Percentiles rank a stretch among this genome's conserved stretches.
Evolutionary conservation across 2,113 vertebrate genomes (phyloP).

Genomic region (Pionites leucogaster): DNA sequence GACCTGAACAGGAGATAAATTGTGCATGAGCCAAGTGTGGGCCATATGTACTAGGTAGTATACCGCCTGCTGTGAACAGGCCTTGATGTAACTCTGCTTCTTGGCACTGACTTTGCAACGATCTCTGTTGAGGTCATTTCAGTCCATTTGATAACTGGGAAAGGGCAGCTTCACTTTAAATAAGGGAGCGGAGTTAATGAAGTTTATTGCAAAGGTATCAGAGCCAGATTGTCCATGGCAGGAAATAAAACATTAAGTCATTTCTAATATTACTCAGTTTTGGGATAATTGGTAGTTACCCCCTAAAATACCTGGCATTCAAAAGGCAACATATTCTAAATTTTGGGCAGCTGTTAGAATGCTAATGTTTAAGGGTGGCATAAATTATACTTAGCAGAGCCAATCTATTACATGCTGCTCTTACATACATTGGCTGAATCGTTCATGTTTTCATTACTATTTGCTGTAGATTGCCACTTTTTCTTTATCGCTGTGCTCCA

Average conservation of each 20-base stretch:
- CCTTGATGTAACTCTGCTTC: neutral
- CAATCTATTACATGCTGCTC: constrained; percentile 38
- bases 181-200: neutral
- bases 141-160: neutral
- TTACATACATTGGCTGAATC: constrained; percentile 48
- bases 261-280: constrained; percentile 19
- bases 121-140: neutral
- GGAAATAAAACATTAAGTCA: constrained; percentile 39
- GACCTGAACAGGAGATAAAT: neutral
- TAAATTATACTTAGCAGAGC: constrained; percentile 41
- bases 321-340: constrained; percentile 51
- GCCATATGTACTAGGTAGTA: neutral
- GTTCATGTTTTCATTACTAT: constrained; percentile 41
- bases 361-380: constrained; percentile 41
- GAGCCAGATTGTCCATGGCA: neutral
- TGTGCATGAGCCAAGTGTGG: neutral
- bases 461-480: constrained; percentile 24
- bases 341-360: constrained; percentile 42
- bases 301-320: constrained; percentile 59
- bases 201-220: neutral
- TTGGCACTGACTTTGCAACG: neutral
- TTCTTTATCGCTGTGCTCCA: constrained; percentile 31
- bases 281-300: constrained; percentile 54
- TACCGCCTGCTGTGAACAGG: neutral
- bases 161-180: neutral